Evolutionary conservation across 2,888 invertebrate genomes (phyloP).

Genomic region (Hemaris fuciformis): DNA sequence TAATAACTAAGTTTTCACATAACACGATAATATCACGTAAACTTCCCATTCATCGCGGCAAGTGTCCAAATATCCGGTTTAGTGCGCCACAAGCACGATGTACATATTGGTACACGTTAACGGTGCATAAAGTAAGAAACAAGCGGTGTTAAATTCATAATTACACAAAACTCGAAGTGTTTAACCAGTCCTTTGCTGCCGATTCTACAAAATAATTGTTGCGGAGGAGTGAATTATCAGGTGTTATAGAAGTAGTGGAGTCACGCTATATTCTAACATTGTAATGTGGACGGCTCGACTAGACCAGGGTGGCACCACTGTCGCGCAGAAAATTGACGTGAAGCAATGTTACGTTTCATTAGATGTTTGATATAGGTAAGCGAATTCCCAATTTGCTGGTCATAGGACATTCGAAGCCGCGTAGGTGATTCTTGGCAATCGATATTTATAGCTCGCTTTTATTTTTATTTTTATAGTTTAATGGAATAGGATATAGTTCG

Average conservation of each 20-base stretch:
- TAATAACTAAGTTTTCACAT: conserved; percentile 1
- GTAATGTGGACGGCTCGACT: too few species aligned
- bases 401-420: too few species aligned
- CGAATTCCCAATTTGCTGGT: too few species aligned
- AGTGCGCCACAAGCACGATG: conserved; percentile 14
- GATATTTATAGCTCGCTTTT: too few species aligned
- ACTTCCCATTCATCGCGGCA: conserved; percentile 13
- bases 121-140: conserved; percentile 51
- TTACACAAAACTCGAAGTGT: conserved; percentile 56
- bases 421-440: too few species aligned
- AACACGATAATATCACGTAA: conserved; percentile 4
- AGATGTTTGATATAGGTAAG: too few species aligned
- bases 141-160: conserved; percentile 60
- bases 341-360: too few species aligned
- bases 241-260: background rate
- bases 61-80: conserved; percentile 47
- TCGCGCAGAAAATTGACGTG: too few species aligned
- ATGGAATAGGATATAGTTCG: too few species aligned
- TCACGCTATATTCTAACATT: background rate
- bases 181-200: conserved; percentile 43
- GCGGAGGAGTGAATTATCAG: background rate
- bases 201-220: conserved; percentile 17
- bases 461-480: too few species aligned
- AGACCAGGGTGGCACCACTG: too few species aligned
- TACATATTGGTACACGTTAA: conserved; percentile 35